phyloP scores from a whole-genome alignment of 1,140 invertebrate genomes.

The Ephestia elutella region DNA sequence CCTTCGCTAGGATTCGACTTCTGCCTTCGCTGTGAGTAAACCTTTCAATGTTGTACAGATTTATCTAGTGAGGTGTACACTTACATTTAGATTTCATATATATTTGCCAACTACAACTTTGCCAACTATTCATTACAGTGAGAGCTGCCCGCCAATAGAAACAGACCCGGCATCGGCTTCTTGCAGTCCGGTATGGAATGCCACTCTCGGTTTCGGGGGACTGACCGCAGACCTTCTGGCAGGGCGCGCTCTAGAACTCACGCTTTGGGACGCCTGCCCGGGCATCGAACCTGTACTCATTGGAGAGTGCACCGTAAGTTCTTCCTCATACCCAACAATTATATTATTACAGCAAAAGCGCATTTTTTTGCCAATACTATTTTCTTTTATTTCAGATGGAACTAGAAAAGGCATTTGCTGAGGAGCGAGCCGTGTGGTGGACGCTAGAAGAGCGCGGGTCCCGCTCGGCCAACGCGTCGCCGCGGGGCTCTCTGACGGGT shows the following conservation, averaged over 20 bases:
- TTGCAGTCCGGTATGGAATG: conserved; percentile 92
- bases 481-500: conserved; percentile 84
- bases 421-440: conserved; percentile 91
- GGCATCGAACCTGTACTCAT: conserved; percentile 88
- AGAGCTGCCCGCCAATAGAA: conserved; percentile 81
- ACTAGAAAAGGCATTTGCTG: conserved; percentile 86
- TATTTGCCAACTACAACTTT: no score
- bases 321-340: conserved; percentile 1
- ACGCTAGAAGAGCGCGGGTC: conserved; percentile 86
- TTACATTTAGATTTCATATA: no score
- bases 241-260: conserved; percentile 87
- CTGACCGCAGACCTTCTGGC: conserved; percentile 85
- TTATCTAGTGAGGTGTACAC: no score
- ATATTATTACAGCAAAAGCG: no score
- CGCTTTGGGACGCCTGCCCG: conserved; percentile 89
- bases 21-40: conserved; percentile 83
- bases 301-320: conserved; percentile 86
- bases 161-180: conserved; percentile 88
- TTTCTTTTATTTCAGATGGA: conserved; percentile 56
- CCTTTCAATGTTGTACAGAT: no score
- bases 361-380: no score
- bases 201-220: conserved; percentile 87
- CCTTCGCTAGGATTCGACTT: conserved; percentile 86
- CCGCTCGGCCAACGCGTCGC: conserved; percentile 84
- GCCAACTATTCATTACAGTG: conserved; percentile 66